Conservation (phyloP, 2,888 invertebrate species). For the Toxonevra muliebris region DNA sequence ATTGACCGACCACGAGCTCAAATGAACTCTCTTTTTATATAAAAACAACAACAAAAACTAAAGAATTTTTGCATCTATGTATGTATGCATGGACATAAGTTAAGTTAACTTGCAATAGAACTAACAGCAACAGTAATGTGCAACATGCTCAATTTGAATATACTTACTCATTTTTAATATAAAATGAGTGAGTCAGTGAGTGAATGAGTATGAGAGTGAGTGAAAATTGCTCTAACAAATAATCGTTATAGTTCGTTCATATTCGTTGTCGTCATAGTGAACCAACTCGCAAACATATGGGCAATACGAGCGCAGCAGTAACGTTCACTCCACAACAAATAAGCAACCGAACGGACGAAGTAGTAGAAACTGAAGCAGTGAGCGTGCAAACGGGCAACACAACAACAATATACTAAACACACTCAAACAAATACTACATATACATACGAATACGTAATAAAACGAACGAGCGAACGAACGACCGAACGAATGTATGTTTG, state of each 20-base stretch:
- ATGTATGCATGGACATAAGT: conserved; percentile 2
- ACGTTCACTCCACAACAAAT: too few species aligned
- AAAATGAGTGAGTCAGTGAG: too few species aligned
- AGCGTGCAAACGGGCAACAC: background rate
- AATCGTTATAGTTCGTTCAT: too few species aligned
- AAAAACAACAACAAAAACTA: background rate
- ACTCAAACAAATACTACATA: conserved; percentile 1
- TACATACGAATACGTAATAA: conserved; percentile 13
- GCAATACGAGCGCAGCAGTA: too few species aligned
- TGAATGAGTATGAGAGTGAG: too few species aligned
- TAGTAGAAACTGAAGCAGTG: too few species aligned
- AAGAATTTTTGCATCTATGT: conserved; percentile 1
- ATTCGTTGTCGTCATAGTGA: too few species aligned
- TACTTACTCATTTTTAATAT: too few species aligned
- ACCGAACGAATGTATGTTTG: conserved; percentile 19
- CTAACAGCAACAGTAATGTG: conserved; percentile 33
- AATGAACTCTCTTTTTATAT: conserved; percentile 49
- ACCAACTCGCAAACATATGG: too few species aligned
- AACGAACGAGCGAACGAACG: conserved; percentile 18
- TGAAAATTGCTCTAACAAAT: too few species aligned
- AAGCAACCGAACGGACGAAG: too few species aligned
- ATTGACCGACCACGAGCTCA: conserved; percentile 60
- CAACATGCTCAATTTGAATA: conserved; percentile 31
- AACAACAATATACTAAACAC: background rate
- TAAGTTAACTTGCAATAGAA: background rate